Evolutionary conservation across 2,888 invertebrate genomes (phyloP).

Genomic region (Pyrocoelia pectoralis): DNA sequence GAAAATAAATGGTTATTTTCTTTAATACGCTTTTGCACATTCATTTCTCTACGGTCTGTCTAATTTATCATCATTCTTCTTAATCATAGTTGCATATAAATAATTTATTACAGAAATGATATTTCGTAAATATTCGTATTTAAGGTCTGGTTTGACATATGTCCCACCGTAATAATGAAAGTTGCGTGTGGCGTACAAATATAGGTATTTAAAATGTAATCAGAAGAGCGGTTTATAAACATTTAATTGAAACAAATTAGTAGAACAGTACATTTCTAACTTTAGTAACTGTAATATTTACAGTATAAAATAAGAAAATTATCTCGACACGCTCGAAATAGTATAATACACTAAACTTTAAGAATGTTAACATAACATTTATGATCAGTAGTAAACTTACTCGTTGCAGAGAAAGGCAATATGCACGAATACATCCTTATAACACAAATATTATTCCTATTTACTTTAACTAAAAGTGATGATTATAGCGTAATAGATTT

Average conservation of each 20-base stretch:
- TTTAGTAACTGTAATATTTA: slow-evolving; percentile 17
- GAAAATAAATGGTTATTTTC: too few relatives aligned
- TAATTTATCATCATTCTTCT: too few relatives aligned
- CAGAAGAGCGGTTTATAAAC: neutral
- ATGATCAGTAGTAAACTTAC: neutral
- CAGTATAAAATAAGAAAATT: slow-evolving; percentile 31
- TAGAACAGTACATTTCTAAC: neutral
- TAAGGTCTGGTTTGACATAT: too few relatives aligned
- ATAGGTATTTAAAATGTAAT: neutral
- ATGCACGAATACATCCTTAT: neutral
- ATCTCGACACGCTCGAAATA: slow-evolving; percentile 21
- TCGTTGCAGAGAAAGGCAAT: neutral
- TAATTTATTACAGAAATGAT: neutral
- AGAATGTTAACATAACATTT: neutral
- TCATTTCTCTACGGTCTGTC: too few relatives aligned
- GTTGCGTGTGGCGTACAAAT: neutral
- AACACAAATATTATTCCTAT: neutral
- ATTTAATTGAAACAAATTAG: slow-evolving; percentile 6
- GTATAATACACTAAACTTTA: slow-evolving; percentile 6
- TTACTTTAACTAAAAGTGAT: neutral
- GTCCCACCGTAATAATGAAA: too few relatives aligned
- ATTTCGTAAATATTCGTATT: neutral
- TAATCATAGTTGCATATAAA: neutral
- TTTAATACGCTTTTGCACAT: too few relatives aligned
- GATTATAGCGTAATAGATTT: slow-evolving; percentile 57